Percentiles rank a stretch among this genome's conserved stretches.
phyloP scores from a whole-genome alignment of 2,797 vertebrate genomes.

The Margarornis squamiger region DNA sequence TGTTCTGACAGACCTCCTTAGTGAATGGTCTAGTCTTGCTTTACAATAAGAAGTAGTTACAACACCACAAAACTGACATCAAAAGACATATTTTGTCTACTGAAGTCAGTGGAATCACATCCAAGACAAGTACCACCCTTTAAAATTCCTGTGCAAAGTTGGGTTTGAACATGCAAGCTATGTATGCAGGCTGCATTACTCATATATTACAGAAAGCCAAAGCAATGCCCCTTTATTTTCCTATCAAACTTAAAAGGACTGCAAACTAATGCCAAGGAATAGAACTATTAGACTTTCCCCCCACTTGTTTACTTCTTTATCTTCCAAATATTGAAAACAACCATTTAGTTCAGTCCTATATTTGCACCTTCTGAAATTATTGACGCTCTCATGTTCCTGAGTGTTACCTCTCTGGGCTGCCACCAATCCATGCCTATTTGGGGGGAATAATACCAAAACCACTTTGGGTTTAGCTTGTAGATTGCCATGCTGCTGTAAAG shows the following conservation, averaged over 20 bases:
- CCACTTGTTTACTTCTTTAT: not conserved
- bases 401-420: not conserved
- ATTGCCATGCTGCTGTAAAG: not conserved
- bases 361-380: not conserved
- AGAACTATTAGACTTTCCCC: rapidly evolving
- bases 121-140: not conserved
- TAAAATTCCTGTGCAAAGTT: not conserved
- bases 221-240: not conserved
- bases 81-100: not conserved
- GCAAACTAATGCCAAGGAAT: not conserved
- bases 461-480: not conserved
- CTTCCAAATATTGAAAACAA: not conserved
- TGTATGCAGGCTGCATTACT: not conserved
- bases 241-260: not conserved
- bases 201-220: not conserved
- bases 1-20: not conserved
- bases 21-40: not conserved
- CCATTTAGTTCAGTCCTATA: not conserved
- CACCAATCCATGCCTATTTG: not conserved
- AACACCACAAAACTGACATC: not conserved
- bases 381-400: not conserved
- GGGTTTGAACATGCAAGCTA: not conserved
- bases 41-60: not conserved
- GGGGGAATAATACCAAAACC: not conserved
- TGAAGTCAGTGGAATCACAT: not conserved